These are phyloP conservation scores for Hippolais icterina DNA, from an alignment of 2,113 vertebrate genomes.

Conservation along the genomic window DNA sequence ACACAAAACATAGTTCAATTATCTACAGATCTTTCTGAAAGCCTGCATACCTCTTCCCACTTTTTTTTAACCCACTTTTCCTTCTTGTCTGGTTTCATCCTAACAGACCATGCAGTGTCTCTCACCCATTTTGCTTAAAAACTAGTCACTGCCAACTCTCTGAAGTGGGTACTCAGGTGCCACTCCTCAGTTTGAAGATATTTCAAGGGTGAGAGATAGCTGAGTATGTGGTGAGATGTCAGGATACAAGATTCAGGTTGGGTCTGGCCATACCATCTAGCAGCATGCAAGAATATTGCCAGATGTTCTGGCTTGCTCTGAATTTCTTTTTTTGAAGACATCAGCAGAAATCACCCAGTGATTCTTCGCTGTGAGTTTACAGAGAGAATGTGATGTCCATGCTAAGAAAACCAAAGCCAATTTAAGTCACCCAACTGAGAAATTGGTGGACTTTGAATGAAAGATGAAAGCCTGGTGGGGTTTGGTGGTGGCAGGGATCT, in stretches of 20 bases:
- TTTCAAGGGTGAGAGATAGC: background rate
- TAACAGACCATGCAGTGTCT: background rate
- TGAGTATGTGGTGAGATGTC: background rate
- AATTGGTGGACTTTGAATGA: background rate
- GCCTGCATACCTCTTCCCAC: background rate
- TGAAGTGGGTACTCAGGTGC: background rate
- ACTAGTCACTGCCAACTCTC: background rate
- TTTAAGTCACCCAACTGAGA: background rate
- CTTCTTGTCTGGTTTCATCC: background rate
- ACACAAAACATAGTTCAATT: background rate
- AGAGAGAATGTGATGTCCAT: background rate
- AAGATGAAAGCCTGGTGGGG: background rate
- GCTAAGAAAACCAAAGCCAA: fast-evolving
- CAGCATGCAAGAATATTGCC: background rate
- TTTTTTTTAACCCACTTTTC: background rate
- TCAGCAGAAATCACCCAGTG: background rate
- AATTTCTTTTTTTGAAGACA: background rate
- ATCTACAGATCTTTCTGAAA: background rate
- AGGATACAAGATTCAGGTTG: background rate
- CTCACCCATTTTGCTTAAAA: background rate
- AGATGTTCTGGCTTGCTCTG: background rate
- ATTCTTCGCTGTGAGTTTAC: background rate
- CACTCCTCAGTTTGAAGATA: background rate
- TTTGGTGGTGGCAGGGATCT: fast-evolving
- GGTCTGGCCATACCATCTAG: background rate